Base-by-base conservation (phyloP, 1,140 invertebrate genomes). In the Venturia canescens region DNA sequence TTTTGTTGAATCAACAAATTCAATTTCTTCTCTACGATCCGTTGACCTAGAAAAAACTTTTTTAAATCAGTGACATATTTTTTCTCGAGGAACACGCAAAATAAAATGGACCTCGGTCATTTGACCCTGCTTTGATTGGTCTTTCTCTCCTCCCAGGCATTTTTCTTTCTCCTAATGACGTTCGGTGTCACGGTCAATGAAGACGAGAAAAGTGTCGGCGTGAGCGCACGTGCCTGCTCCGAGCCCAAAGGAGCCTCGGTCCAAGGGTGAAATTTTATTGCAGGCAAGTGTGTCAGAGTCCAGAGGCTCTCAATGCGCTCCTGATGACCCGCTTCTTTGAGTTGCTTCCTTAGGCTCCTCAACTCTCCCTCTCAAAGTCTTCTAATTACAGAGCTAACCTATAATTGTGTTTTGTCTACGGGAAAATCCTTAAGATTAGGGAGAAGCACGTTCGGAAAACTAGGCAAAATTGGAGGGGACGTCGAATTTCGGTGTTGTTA, bases 361-460 rank as follows among this genome's bases (percentile, higher is more conserved):
- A 11, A 1, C 7, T 3, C 38, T 9, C 31, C 23, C 44, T 57
- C 26, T 26, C 57, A 63, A 63, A 5, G 23, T 60, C 27, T 78
- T 48, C 66, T 60, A 75, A 48, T 79, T 83, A 60, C 53, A 7
- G 67, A 48, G 79, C 77, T 75, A 75, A 18, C 71, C 83, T 86
- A n/a, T n/a, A 87, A 86, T 86, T 86, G 83, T 84, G 83, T 82
- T 76, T 83, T 79, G 82, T 82, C 67, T 79, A 82, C 66, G 67
- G 21, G 72, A 70, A 72, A 86, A 85, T 85, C 85, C 83, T 63
- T 18, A 23, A 81, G 83, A 86, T 87, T 86, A 85, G 78, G 76
- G 70, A 81, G 67, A 81, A 82, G 83, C 85, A 87, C 87, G 86
- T 83, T 79, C 70, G n/a, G 63, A 77, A 83, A 76, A 57, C 44